These are phyloP conservation scores for Fabriciana adippe DNA, from an alignment of 2,888 invertebrate species.

Conservation along the genomic window DNA sequence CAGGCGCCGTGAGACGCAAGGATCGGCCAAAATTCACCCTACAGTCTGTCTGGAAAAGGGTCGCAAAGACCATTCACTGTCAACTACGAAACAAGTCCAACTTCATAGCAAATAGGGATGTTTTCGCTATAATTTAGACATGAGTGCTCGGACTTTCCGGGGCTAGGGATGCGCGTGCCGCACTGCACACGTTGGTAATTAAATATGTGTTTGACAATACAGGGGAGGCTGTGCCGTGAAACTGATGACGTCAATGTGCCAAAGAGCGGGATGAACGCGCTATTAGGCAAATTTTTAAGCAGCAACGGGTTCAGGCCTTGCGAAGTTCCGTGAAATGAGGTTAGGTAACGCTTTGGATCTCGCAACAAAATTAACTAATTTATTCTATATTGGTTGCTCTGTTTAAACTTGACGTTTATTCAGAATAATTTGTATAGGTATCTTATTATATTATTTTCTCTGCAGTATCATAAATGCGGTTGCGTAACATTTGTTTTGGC, in stretches of 20 bases:
- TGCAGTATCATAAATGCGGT: background rate
- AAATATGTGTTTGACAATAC: constrained; percentile 81
- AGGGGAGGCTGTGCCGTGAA: constrained; percentile 66
- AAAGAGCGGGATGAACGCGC: constrained; percentile 48
- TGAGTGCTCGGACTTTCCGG: constrained; percentile 37
- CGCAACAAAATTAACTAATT: constrained; percentile 25
- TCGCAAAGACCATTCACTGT: constrained; percentile 41
- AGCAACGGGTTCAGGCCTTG: constrained; percentile 32
- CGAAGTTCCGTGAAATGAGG: constrained; percentile 33
- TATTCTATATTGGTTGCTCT: constrained; percentile 7
- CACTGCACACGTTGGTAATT: constrained; percentile 81
- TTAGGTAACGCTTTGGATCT: constrained; percentile 26
- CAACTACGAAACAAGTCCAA: constrained; percentile 41
- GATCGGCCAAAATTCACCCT: constrained; percentile 76
- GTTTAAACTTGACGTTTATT: constrained; percentile 10
- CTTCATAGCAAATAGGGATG: background rate
- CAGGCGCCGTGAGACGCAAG: constrained; percentile 69
- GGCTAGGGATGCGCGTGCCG: constrained; percentile 73
- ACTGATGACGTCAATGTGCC: constrained; percentile 74
- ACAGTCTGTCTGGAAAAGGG: constrained; percentile 44
- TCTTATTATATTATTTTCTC: constrained; percentile 10
- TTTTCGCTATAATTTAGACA: constrained; percentile 29
- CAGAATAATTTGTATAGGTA: constrained; percentile 8
- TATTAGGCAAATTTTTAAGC: constrained; percentile 43
- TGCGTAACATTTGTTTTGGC: constrained; percentile 8